These are phyloP conservation scores for Lochmaea capreae DNA, from an alignment of 2,888 invertebrate species.

Conservation along the genomic window DNA sequence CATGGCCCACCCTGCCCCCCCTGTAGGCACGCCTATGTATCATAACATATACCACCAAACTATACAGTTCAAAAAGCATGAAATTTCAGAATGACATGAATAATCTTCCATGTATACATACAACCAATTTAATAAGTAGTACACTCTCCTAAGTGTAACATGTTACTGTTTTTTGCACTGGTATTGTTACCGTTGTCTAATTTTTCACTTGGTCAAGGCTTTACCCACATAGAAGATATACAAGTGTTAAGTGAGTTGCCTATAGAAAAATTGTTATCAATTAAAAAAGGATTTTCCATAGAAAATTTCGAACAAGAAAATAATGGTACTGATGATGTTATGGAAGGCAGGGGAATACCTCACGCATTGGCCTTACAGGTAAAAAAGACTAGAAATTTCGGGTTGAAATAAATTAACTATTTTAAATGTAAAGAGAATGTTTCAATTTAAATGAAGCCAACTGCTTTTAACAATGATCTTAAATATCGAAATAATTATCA, in stretches of 20 bases:
- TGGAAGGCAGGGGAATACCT: slow-evolving; percentile 44
- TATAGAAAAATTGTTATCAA: slow-evolving; percentile 74
- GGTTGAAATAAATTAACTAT: no score
- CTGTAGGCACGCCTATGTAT: no score
- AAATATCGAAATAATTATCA: no score
- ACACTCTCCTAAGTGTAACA: slow-evolving; percentile 17
- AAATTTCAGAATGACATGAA: slow-evolving; percentile 23
- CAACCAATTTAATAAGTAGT: slow-evolving; percentile 15
- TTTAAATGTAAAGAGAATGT: no score
- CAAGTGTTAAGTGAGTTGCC: slow-evolving; percentile 76
- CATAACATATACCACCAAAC: not conserved
- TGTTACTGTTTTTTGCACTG: slow-evolving; percentile 18
- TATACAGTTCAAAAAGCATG: slow-evolving; percentile 26
- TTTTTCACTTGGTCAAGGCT: slow-evolving; percentile 51
- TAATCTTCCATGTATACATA: slow-evolving; percentile 12
- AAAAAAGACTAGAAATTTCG: no score
- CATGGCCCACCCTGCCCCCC: no score
- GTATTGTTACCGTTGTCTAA: not conserved
- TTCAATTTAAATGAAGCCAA: no score
- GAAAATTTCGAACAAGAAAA: slow-evolving; percentile 31
- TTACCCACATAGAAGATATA: slow-evolving; percentile 59
- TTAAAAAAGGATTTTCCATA: slow-evolving; percentile 67
- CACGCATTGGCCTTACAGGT: slow-evolving; percentile 57
- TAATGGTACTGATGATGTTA: slow-evolving; percentile 25
- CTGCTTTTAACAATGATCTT: no score